phyloP scores from a whole-genome alignment of 2,888 invertebrate genomes.

The Torymus texanus region DNA sequence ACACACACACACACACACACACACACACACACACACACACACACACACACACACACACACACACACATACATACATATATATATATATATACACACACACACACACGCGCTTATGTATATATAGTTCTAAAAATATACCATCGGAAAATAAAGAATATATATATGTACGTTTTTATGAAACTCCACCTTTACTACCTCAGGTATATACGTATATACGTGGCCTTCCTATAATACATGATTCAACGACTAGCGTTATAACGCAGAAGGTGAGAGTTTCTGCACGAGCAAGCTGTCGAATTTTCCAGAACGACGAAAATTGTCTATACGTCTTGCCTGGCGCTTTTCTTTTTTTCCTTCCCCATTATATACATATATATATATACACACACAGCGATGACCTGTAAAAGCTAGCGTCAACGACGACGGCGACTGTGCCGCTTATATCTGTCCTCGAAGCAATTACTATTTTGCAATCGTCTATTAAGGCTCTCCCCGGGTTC shows the following conservation, averaged over 20 bases:
- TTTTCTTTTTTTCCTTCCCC: background rate
- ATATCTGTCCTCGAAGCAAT: conserved; percentile 31
- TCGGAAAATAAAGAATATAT: too few species aligned
- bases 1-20: background rate
- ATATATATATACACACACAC: too few species aligned
- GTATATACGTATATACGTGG: too few species aligned
- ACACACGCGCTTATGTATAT: too few species aligned
- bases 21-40: background rate
- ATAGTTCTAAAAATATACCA: too few species aligned
- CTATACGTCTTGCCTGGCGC: background rate
- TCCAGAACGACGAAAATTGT: conserved; percentile 4
- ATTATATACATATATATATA: too few species aligned
- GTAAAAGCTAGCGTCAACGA: conserved; percentile 5
- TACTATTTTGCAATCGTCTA: conserved; percentile 44
- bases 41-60: background rate
- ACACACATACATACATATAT: too few species aligned
- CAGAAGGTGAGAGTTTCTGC: too few species aligned
- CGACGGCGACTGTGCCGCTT: conserved; percentile 7
- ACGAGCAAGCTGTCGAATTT: background rate
- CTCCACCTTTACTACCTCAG: too few species aligned
- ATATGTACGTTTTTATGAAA: too few species aligned
- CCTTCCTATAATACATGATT: too few species aligned
- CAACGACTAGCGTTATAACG: too few species aligned
- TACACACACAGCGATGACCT: background rate
- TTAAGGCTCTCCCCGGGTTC: conserved; percentile 41